phyloP scores from a whole-genome alignment of 2,888 invertebrate species.

The Eupithecia centaureata region DNA sequence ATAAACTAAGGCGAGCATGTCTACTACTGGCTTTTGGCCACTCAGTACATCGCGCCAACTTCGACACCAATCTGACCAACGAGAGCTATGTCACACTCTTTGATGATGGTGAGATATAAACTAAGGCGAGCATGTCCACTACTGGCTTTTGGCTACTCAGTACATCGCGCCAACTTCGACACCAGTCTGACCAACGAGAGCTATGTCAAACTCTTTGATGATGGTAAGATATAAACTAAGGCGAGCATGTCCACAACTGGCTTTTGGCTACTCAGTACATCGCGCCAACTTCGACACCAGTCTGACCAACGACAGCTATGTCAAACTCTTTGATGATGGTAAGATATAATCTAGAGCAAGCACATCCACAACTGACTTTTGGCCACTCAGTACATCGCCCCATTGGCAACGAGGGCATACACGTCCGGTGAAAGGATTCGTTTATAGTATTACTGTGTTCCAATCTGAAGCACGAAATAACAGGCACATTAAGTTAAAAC shows the following conservation, averaged over 20 bases:
- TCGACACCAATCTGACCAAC: slow-evolving; percentile 93
- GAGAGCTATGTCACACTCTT: slow-evolving; percentile 92
- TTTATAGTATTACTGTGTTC: no score
- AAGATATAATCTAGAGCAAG: slow-evolving; percentile 49
- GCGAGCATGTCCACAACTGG: neutral
- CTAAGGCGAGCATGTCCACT: neutral
- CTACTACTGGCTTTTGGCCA: slow-evolving; percentile 73
- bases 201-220: slow-evolving; percentile 92
- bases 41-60: slow-evolving; percentile 99
- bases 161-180: slow-evolving; percentile 99
- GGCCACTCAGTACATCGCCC: no score
- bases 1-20: neutral
- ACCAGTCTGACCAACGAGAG: slow-evolving; percentile 92
- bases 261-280: slow-evolving; percentile 95
- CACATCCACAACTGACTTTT: neutral
- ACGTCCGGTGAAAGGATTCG: no score
- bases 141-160: slow-evolving; percentile 88
- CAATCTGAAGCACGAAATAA: no score
- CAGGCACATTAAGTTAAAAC: no score
- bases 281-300: slow-evolving; percentile 98
- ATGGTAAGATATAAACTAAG: slow-evolving; percentile 85
- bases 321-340: slow-evolving; percentile 95
- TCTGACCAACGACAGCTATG: slow-evolving; percentile 89
- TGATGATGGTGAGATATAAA: slow-evolving; percentile 89
- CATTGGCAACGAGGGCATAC: no score